These are phyloP conservation scores for Palythoa grandiflora DNA, from an alignment of 92 coral and sea anemone species.

Conservation along the genomic window DNA sequence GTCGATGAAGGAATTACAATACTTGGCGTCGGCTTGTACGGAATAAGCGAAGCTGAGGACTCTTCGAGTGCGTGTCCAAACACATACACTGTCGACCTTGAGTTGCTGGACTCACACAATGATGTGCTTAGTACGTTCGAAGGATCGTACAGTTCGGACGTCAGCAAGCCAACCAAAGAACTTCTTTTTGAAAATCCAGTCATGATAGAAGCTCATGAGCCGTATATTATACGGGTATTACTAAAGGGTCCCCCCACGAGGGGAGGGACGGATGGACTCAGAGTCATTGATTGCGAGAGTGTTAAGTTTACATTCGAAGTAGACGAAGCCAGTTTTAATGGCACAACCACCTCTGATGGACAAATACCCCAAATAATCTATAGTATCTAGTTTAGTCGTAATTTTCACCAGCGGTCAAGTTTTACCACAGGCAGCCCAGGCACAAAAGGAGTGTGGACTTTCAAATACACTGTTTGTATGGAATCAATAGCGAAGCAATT, in stretches of 20 bases:
- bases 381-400: constrained; percentile 46
- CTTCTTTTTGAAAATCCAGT: constrained; percentile 80
- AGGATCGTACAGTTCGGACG: constrained; percentile 72
- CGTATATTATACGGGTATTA: constrained; percentile 83
- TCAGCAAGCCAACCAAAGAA: constrained; percentile 67
- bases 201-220: constrained; percentile 68
- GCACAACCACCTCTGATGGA: constrained; percentile 93
- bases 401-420: background rate
- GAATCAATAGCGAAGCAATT: too few relatives aligned
- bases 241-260: constrained; percentile 83
- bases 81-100: constrained; percentile 79
- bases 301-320: constrained; percentile 87
- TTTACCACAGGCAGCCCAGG: too few relatives aligned
- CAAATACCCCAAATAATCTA: constrained; percentile 89
- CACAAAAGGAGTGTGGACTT: too few relatives aligned
- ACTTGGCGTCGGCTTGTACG: constrained; percentile 86
- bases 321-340: constrained; percentile 92
- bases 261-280: constrained; percentile 87
- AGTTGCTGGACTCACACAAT: constrained; percentile 85
- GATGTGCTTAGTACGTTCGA: constrained; percentile 82
- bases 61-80: constrained; percentile 7
- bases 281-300: constrained; percentile 80
- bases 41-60: constrained; percentile 69
- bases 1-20: constrained; percentile 77
- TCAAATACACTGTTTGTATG: too few relatives aligned